phyloP scores from a whole-genome alignment of 2,888 invertebrate species.

The Tiliacea citrago region DNA sequence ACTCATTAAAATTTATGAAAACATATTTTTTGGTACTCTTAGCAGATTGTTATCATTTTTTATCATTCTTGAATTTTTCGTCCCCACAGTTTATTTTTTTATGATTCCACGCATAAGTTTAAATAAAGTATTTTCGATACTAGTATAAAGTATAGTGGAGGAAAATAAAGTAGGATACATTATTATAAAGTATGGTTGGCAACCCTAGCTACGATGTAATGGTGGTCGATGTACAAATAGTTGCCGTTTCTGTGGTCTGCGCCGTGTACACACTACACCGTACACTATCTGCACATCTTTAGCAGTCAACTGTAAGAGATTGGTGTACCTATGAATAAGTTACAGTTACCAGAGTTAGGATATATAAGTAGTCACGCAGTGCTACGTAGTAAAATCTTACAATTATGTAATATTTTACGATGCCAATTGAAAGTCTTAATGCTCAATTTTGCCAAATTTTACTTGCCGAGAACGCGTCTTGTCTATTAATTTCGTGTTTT shows the following conservation, averaged over 20 bases:
- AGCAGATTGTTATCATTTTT: too few relatives aligned
- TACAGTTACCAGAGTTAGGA: constrained; percentile 89
- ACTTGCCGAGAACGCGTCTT: constrained; percentile 88
- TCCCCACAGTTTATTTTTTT: too few relatives aligned
- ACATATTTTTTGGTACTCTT: too few relatives aligned
- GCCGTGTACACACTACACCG: constrained; percentile 65
- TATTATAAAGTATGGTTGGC: too few relatives aligned
- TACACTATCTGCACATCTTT: constrained; percentile 70
- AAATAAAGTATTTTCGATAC: too few relatives aligned
- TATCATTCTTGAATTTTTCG: too few relatives aligned
- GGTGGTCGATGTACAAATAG: constrained; percentile 45
- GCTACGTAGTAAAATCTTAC: constrained; percentile 83
- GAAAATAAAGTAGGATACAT: too few relatives aligned
- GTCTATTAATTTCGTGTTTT: constrained; percentile 83
- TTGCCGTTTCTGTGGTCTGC: constrained; percentile 67
- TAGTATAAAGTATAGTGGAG: too few relatives aligned
- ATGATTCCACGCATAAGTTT: too few relatives aligned
- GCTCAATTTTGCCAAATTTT: constrained; percentile 91
- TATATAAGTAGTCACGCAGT: constrained; percentile 84
- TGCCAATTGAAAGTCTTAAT: constrained; percentile 89
- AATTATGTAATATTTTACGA: constrained; percentile 82
- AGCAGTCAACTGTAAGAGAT: constrained; percentile 74
- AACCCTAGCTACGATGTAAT: constrained; percentile 16
- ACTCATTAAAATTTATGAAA: too few relatives aligned
- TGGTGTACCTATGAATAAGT: constrained; percentile 84